Base-by-base conservation (phyloP, 1,140 invertebrate genomes). In the Lysiphlebus fabarum region DNA sequence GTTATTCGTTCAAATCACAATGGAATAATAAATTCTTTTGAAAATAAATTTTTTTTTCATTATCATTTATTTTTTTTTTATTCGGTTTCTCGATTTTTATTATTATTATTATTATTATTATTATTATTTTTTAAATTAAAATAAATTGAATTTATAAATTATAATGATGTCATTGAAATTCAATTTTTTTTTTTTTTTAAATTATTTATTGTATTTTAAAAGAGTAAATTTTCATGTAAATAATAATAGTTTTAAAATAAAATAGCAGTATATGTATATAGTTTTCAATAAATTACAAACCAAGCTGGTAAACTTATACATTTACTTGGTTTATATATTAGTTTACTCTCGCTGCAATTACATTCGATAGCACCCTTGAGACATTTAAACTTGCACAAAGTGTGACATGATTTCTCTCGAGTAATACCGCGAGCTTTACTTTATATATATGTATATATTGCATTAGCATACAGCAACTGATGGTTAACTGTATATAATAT, bases 301-400 rank as follows among this genome's bases (percentile, higher is more conserved):
- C 17, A 26, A 26, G 17, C n/a, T 43, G 40, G 38, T 9, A 41
- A 34, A 51, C 50, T 50, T 43, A 47, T 56, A 44, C 48, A 33
- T 50, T n/a, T 37, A 26, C 41, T 8, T 43, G 42, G 40, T 63
- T 62, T 60, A 67, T 67, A 64, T 64, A 67, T 68, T 70, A 67
- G 67, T 67, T 70, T 70, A 69, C 67, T 67, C 65, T 67, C 61
- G 58, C 62, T 61, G 64, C 67, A 70, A 70, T 70, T 70, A 70
- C 65, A 69, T 55, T 65, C 62, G 65, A 70, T 69, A 67, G 69
- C 66, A 64, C 69, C 63, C 67, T 14, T 45, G 65, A 63, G 69
- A 65, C 60, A 65, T 34, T 63, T 67, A 63, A 67, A 67, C 54
- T 70, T 70, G 63, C 58, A 58, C 61, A 65, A 69, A 66, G 62